These are phyloP conservation scores for Nemurella pictetii DNA, from an alignment of 2,888 invertebrate species.

Conservation along the genomic window DNA sequence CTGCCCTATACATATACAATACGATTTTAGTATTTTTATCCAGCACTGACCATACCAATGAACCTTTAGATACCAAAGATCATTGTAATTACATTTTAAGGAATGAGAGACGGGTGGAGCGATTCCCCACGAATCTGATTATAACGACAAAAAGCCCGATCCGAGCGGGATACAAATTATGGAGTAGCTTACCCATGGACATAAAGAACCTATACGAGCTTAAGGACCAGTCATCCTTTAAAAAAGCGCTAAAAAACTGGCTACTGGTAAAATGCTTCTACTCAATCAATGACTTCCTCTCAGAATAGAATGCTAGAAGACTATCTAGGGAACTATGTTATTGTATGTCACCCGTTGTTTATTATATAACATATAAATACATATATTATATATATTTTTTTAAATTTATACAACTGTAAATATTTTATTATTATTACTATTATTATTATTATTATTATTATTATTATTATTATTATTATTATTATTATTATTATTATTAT, in stretches of 20 bases:
- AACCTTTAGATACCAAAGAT: background rate
- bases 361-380: too few species aligned
- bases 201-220: background rate
- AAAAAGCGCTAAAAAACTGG: background rate
- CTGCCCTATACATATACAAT: background rate
- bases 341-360: too few species aligned
- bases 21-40: background rate
- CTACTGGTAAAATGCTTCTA: background rate
- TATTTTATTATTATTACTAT: too few species aligned
- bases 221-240: background rate
- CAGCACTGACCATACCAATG: background rate
- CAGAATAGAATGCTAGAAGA: too few species aligned
- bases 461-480: too few species aligned
- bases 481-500: too few species aligned
- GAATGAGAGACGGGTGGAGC: background rate
- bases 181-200: background rate
- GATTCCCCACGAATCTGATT: background rate
- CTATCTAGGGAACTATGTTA: too few species aligned
- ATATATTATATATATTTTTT: too few species aligned
- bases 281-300: background rate
- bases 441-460: too few species aligned
- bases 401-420: too few species aligned
- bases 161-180: background rate
- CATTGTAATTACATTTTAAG: background rate
- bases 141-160: background rate